Base-by-base conservation (phyloP, 2,113 vertebrate species). In the Myodes glareolus region DNA sequence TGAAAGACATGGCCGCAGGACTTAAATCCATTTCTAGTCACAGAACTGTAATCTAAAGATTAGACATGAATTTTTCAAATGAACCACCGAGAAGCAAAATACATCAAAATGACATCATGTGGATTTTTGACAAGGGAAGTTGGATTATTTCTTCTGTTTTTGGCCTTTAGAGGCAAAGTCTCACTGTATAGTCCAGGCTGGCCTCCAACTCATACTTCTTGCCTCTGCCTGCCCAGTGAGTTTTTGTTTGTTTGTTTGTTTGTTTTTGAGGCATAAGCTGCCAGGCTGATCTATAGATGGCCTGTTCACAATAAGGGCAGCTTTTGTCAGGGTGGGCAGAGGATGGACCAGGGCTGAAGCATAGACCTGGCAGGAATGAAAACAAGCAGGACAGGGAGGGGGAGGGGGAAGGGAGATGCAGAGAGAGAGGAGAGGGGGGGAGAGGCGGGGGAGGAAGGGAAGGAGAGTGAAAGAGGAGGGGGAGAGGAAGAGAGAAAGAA, bases 31-130 rank as follows among this genome's bases (percentile, higher is more conserved):
- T 77, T 93, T 94, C 63, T 25, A 94, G 50, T 77, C 80, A 75
- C 45, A 94, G 92, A 95, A 90, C 36, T 55, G 55, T 17, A 76
- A 72, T 77, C 78, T 61, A 75, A 96, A 93, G n/a, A n/a, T 36
- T 4, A 81, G 52, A 87, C 12, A n/a, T 36, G 29, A 87, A 90
- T 85, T 95, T 47, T n/a, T 88, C 65, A 90, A 94, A 92, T 73
- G 39, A 92, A 78, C 47, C 91, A 88, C 65, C 31, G 75, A 45
- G 45, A 94, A 45, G 86, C n/a, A 65, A 96, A 94, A 27, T 7
- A 52, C 19, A 88, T 90, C 14, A 72, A 42, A 72, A 55, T 90
- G 65, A 97, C 90, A 73, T 84, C 91, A 11, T 39, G 33, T 29
- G 70, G 65, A 72, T 91, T 96, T 95, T 84, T 55, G 16, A 82